Conservation (phyloP, 2,113 vertebrate species). For the Dolichotis patagonum region DNA sequence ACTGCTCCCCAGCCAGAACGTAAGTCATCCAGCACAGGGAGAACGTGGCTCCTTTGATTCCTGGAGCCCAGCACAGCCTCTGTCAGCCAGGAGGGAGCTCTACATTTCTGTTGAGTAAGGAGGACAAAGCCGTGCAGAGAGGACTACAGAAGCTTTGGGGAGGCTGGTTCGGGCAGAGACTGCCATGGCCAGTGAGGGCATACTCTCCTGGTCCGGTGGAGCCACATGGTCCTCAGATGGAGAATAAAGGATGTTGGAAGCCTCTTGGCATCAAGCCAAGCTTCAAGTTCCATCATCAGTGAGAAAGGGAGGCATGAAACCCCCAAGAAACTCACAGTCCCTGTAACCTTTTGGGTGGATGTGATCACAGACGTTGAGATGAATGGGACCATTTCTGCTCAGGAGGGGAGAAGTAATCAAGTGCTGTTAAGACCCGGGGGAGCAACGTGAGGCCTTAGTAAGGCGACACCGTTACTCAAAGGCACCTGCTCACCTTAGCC, state of each 20-base stretch:
- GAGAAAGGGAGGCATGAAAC: neutral
- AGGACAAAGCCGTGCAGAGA: neutral
- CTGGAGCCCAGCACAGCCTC: neutral
- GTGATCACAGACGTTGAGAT: fast-evolving
- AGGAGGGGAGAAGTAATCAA: fast-evolving
- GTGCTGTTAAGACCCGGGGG: fast-evolving
- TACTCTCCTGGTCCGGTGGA: neutral
- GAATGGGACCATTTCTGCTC: fast-evolving
- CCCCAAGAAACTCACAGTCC: neutral
- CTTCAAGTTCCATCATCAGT: neutral
- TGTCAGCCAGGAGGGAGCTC: no score
- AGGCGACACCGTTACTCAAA: fast-evolving
- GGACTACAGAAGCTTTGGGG: neutral
- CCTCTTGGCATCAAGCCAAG: neutral
- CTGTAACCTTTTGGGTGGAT: fast-evolving
- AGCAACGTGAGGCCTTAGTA: fast-evolving
- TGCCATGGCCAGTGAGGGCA: neutral
- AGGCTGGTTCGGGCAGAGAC: neutral
- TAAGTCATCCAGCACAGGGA: neutral
- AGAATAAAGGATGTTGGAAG: neutral
- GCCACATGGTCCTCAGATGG: neutral
- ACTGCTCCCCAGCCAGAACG: neutral
- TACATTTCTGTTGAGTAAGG: no score
- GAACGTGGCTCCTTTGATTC: fast-evolving
- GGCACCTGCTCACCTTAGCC: slow-evolving; percentile 81